These are phyloP conservation scores for Pseudorectes ferrugineus DNA, from an alignment of 2,113 vertebrate species.

Conservation along the genomic window DNA sequence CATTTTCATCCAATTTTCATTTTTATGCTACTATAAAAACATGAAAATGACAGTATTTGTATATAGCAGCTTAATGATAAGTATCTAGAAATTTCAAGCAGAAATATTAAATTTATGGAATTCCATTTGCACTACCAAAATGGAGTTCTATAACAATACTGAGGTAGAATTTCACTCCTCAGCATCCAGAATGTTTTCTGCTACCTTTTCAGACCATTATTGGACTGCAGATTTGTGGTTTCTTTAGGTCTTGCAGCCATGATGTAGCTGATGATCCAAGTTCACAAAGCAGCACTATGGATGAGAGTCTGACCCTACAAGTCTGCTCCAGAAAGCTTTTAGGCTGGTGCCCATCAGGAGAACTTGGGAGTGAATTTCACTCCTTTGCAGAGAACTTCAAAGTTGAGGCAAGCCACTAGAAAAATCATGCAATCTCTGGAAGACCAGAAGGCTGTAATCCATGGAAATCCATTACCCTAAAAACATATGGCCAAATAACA, in stretches of 20 bases:
- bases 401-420: neutral
- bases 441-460: neutral
- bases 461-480: neutral
- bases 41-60: neutral
- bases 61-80: neutral
- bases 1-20: neutral
- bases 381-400: neutral
- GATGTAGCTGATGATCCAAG: neutral
- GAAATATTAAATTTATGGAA: neutral
- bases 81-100: neutral
- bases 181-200: neutral
- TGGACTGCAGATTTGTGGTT: neutral
- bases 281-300: neutral
- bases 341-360: neutral
- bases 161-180: neutral
- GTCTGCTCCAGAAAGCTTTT: neutral
- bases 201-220: neutral
- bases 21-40: neutral
- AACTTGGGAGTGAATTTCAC: neutral
- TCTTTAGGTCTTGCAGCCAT: neutral
- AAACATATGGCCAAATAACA: rapidly evolving
- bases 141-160: neutral
- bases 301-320: neutral
- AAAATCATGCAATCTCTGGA: neutral
- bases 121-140: neutral